These are phyloP conservation scores for Lerista edwardsae DNA, from an alignment of 2,797 vertebrate genomes.

Conservation along the genomic window DNA sequence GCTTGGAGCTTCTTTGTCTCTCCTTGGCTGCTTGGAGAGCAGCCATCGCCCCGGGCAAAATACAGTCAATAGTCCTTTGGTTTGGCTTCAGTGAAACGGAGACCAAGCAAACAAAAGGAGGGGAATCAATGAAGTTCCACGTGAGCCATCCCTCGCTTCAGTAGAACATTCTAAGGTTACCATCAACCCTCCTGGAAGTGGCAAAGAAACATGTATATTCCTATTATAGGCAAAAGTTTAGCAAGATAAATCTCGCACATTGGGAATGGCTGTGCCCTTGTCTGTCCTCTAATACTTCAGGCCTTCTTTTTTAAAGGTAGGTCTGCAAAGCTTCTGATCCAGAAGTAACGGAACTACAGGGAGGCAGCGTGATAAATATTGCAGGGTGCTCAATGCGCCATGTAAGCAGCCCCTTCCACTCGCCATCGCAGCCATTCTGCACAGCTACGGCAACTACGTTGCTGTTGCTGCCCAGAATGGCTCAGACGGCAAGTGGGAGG, in stretches of 20 bases:
- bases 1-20: background rate
- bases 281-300: background rate
- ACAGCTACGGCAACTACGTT: no score
- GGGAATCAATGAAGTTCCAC: slow-evolving; percentile 55
- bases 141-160: slow-evolving; percentile 23
- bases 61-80: slow-evolving; percentile 49
- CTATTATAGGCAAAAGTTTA: slow-evolving; percentile 16
- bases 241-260: background rate
- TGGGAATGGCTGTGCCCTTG: background rate
- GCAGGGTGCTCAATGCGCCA: no score
- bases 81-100: slow-evolving; percentile 43
- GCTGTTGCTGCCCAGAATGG: no score
- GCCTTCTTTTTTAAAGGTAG: no score
- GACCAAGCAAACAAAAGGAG: slow-evolving; percentile 18
- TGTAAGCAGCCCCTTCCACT: no score
- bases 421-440: no score
- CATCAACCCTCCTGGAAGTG: slow-evolving; percentile 50
- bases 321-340: no score
- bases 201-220: slow-evolving; percentile 45
- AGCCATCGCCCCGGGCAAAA: slow-evolving; percentile 47
- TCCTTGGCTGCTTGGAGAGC: slow-evolving; percentile 21
- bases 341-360: no score
- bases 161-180: slow-evolving; percentile 42
- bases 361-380: no score
- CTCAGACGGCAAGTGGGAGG: no score